Evolutionary conservation across 1,140 invertebrate genomes (phyloP).

Genomic region (Panonychus citri): DNA sequence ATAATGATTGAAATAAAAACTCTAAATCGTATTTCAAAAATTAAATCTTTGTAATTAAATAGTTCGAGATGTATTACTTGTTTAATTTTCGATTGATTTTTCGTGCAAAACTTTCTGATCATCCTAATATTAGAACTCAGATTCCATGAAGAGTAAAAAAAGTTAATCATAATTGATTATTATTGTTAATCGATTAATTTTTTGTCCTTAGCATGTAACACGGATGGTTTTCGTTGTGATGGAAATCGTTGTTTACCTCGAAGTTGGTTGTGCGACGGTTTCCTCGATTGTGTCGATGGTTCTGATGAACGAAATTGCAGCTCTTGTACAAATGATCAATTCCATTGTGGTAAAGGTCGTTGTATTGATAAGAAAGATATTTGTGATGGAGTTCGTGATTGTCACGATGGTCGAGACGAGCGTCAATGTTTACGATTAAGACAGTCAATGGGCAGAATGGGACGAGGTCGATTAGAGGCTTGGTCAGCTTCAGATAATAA

Average conservation of each 20-base stretch:
- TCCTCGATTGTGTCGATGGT: conserved; percentile 24
- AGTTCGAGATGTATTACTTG: too few relatives aligned
- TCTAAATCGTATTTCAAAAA: too few relatives aligned
- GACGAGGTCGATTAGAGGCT: conserved; percentile 15
- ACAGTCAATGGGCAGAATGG: conserved; percentile 8
- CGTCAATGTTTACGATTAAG: conserved; percentile 21
- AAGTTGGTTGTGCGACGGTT: conserved; percentile 19
- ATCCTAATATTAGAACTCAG: too few relatives aligned
- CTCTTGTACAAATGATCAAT: conserved; percentile 12
- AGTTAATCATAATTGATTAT: too few relatives aligned
- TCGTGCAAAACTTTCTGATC: too few relatives aligned
- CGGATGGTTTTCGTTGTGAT: conserved; percentile 25
- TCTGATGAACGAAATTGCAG: conserved; percentile 67
- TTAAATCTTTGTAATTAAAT: too few relatives aligned
- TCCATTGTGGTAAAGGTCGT: conserved; percentile 12
- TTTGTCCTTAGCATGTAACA: conserved; percentile 10
- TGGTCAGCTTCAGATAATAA: conserved; percentile 10
- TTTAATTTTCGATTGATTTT: too few relatives aligned
- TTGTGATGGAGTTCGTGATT: conserved; percentile 72
- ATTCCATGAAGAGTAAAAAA: too few relatives aligned
- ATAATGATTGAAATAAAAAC: too few relatives aligned
- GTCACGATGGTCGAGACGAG: conserved; percentile 58
- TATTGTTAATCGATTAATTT: too few relatives aligned
- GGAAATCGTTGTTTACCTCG: conserved; percentile 37
- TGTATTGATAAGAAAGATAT: conserved; percentile 29